Conservation (phyloP, 1,140 invertebrate species). For the Panagrolaimus sp. region DNA sequence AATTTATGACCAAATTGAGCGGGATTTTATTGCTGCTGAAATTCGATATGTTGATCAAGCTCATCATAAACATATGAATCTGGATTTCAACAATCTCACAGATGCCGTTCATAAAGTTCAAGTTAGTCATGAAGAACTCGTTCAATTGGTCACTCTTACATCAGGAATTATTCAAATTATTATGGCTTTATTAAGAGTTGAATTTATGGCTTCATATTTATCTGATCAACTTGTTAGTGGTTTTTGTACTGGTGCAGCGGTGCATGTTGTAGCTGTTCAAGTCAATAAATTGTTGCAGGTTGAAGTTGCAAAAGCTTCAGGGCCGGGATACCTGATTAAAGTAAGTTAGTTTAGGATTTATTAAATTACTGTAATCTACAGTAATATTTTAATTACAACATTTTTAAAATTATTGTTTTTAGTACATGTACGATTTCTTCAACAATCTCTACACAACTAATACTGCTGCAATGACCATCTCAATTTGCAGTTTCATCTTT, state of each 20-base stretch:
- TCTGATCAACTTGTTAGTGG: conserved; percentile 47
- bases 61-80: not conserved
- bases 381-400: conserved; percentile 7
- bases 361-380: not conserved
- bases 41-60: conserved; percentile 18
- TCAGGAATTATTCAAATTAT: conserved; percentile 39
- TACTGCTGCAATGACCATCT: conserved; percentile 37
- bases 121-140: conserved; percentile 32
- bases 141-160: conserved; percentile 35
- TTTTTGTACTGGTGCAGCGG: conserved; percentile 39
- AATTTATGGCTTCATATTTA: conserved; percentile 45
- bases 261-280: conserved; percentile 46
- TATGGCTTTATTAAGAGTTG: conserved; percentile 36
- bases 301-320: conserved; percentile 17
- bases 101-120: conserved; percentile 25
- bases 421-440: conserved; percentile 42
- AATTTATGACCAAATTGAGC: conserved; percentile 27
- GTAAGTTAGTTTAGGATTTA: conserved; percentile 27
- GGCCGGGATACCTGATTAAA: conserved; percentile 37
- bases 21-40: conserved; percentile 39
- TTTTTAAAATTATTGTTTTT: conserved; percentile 23
- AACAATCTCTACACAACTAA: conserved; percentile 34
- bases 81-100: conserved; percentile 29
- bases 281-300: conserved; percentile 38
- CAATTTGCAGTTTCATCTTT: conserved; percentile 35